These are phyloP conservation scores for Pyrgus malvae DNA, from an alignment of 2,888 invertebrate species.

Conservation along the genomic window DNA sequence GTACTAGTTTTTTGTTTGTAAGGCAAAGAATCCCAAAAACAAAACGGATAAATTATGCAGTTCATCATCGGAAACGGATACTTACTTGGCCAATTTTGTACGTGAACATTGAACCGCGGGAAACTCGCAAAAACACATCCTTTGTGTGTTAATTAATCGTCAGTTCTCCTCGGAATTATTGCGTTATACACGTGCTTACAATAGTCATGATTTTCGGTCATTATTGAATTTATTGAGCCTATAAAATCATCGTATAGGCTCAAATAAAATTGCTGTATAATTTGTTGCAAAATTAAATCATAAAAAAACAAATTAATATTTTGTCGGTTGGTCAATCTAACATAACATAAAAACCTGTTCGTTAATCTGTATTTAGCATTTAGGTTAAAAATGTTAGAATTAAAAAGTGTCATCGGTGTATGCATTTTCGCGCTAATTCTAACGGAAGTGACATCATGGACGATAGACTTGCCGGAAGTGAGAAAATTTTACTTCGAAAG, in stretches of 20 bases:
- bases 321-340: too few species aligned
- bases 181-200: constrained; percentile 32
- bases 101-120: constrained; percentile 61
- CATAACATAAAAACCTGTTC: too few species aligned
- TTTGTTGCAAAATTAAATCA: constrained; percentile 37
- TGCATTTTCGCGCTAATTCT: constrained; percentile 39
- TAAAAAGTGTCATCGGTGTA: constrained; percentile 6
- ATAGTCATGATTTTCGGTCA: background rate
- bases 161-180: constrained; percentile 28
- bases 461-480: constrained; percentile 62
- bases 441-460: constrained; percentile 57
- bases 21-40: background rate
- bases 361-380: too few species aligned
- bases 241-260: background rate
- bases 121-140: constrained; percentile 59
- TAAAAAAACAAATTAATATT: too few species aligned
- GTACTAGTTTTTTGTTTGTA: too few species aligned
- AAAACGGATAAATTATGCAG: constrained; percentile 7
- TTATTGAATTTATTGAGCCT: background rate
- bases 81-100: constrained; percentile 48
- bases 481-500: constrained; percentile 53
- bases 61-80: constrained; percentile 29
- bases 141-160: constrained; percentile 44
- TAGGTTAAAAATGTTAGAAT: constrained; percentile 16
- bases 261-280: background rate